Base-by-base conservation (phyloP, 2,797 vertebrate species). In the Toxotes lorentzi region DNA sequence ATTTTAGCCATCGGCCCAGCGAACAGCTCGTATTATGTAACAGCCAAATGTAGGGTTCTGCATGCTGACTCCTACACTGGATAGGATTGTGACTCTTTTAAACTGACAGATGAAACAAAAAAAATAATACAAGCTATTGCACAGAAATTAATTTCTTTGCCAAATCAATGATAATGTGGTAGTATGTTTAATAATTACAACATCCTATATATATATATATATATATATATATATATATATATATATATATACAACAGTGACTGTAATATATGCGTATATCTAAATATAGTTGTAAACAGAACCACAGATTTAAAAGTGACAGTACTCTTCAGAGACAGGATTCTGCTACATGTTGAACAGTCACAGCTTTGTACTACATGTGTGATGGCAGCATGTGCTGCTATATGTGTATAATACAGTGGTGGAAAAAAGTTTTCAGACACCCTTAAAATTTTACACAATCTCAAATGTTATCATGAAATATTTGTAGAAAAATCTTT, bases 1-100 rank as follows among this genome's bases (percentile, higher is more conserved):
- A 70, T 84, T 89, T 83, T 79, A 83, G 86, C 89, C 77, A 84
- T 53, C 23, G 64, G 90, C 68, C 74, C 65, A 64, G 78, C 77
- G 91, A 89, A 78, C 73, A 3, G 83, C 76, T 83, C 76, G 4
- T 24, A 66, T 91, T 92, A 92, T 90, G 82, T 87, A 92, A 90
- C 83, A 73, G 64, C 72, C 57, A 78, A 86, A 88, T 82, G 83
- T 82, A 66, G 85, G 84, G 73, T 72, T 84, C 76, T 2, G 78
- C 85, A 82, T 79, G 76, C 83, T 76, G 73, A 68, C 88, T 80
- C 89, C 90, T 40, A 89, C 87, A 70, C 86, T 68, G 79, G 60
- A 74, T 38, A 66, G 68, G 69, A 86, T n/a, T 86, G 79, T 34
- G 62, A 69, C 76, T 59, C 65, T 85, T 78, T 85, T 50, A 75